These are phyloP conservation scores for Arrhopalites spinosus DNA, from an alignment of 2,888 invertebrate species.

Conservation along the genomic window DNA sequence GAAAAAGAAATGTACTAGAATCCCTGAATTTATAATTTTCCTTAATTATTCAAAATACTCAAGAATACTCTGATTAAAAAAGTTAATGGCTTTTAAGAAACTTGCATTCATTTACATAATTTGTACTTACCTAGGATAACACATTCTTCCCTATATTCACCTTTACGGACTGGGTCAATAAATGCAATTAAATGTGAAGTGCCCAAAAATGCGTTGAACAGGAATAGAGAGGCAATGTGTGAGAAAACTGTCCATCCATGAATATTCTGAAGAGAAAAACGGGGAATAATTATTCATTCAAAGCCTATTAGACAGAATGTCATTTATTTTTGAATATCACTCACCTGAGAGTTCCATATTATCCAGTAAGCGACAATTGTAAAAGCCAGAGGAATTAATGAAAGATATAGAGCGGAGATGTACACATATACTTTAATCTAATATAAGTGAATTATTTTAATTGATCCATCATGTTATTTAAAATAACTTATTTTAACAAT, in stretches of 20 bases:
- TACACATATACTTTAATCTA: not conserved
- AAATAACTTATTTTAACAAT: not conserved
- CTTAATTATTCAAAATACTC: not conserved
- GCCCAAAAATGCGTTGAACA: conserved; percentile 22
- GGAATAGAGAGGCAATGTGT: conserved; percentile 37
- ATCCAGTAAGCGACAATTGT: conserved; percentile 43
- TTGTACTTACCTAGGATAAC: not conserved
- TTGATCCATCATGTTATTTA: not conserved
- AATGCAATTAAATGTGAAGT: not conserved
- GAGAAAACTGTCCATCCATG: conserved; percentile 47
- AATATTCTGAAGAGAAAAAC: conserved; percentile 1
- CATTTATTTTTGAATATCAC: not conserved
- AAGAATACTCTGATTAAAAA: not conserved
- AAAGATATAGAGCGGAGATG: conserved; percentile 7
- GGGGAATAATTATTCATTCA: not conserved
- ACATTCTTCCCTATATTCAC: not conserved
- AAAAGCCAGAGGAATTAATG: conserved; percentile 33
- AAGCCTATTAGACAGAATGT: not conserved
- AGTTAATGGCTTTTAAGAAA: not conserved
- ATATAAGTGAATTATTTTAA: not conserved
- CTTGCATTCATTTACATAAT: not conserved
- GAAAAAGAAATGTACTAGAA: conserved; percentile 44
- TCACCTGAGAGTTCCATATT: conserved; percentile 43
- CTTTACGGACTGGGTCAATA: no score
- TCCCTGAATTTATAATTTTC: conserved; percentile 19